Percentiles rank a stretch among this genome's conserved stretches.
Evolutionary conservation across 2,888 invertebrate species (phyloP).

Genomic region (Eubasilissa splendida): DNA sequence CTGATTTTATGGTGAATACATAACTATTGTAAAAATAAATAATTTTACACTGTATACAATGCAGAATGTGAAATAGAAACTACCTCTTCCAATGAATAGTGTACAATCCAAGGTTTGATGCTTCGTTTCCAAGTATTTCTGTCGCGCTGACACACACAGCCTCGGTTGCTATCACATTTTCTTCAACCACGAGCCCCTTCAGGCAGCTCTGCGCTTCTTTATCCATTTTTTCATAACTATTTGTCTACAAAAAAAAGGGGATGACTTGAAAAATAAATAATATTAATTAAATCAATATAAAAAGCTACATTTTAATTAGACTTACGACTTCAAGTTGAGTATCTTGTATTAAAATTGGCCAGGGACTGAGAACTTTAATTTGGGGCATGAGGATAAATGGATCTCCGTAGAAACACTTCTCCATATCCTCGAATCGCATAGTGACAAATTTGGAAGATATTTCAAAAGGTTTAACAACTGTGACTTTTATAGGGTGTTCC

Average conservation of each 20-base stretch:
- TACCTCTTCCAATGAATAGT: slow-evolving; percentile 74
- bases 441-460: slow-evolving; percentile 78
- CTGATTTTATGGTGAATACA: too few relatives aligned
- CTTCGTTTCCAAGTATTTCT: slow-evolving; percentile 66
- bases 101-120: slow-evolving; percentile 71
- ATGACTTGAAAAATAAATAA: slow-evolving; percentile 52
- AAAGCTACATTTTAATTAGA: slow-evolving; percentile 33
- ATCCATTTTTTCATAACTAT: slow-evolving; percentile 61
- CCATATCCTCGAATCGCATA: slow-evolving; percentile 76
- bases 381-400: slow-evolving; percentile 80
- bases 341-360: slow-evolving; percentile 78
- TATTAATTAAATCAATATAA: slow-evolving; percentile 35
- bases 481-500: slow-evolving; percentile 74
- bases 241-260: slow-evolving; percentile 58
- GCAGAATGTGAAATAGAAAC: slow-evolving; percentile 13
- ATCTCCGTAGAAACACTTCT: slow-evolving; percentile 79
- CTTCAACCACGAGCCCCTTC: slow-evolving; percentile 64
- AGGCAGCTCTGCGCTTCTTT: slow-evolving; percentile 63
- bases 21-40: too few relatives aligned
- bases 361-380: slow-evolving; percentile 79
- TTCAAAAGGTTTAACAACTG: slow-evolving; percentile 81
- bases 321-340: slow-evolving; percentile 77
- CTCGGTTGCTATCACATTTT: slow-evolving; percentile 72
- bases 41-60: too few relatives aligned
- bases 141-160: slow-evolving; percentile 67